phyloP scores from a whole-genome alignment of 2,888 invertebrate genomes.

The Brachypalpus laphriformis region DNA sequence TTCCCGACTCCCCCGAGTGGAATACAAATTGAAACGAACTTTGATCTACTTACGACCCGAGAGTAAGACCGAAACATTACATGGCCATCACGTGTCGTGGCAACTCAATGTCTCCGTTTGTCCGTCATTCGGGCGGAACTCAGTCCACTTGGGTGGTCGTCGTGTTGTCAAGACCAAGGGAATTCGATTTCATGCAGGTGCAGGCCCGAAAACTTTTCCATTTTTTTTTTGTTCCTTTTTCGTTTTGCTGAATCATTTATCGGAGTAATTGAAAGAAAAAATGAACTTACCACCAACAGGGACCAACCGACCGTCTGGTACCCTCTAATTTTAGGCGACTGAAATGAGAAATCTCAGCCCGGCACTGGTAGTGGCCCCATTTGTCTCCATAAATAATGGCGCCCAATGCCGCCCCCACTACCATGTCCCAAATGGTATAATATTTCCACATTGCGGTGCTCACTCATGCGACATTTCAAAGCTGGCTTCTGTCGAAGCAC shows the following conservation, averaged over 20 bases:
- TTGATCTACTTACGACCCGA: constrained; percentile 71
- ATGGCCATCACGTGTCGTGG: constrained; percentile 61
- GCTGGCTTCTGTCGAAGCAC: constrained; percentile 71
- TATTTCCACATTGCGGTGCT: constrained; percentile 70
- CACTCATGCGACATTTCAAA: constrained; percentile 73
- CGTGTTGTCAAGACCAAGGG: constrained; percentile 24
- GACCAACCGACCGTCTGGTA: constrained; percentile 10
- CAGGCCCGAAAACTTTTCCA: constrained; percentile 53
- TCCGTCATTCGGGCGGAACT: constrained; percentile 31
- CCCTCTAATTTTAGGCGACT: constrained; percentile 57
- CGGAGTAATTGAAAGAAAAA: constrained; percentile 62
- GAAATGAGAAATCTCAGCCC: constrained; percentile 61
- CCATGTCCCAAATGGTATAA: constrained; percentile 36
- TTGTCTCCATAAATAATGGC: constrained; percentile 68
- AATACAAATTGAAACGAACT: constrained; percentile 72
- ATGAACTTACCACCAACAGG: constrained; percentile 24
- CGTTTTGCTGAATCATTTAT: constrained; percentile 73
- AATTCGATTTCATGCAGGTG: constrained; percentile 74
- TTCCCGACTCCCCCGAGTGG: constrained; percentile 57
- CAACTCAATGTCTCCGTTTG: constrained; percentile 62
- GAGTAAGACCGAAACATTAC: constrained; percentile 59
- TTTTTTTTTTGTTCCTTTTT: no score
- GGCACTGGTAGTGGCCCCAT: constrained; percentile 25
- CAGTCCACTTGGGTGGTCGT: neutral
- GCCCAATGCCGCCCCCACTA: neutral